Evolutionary conservation across 2,113 vertebrate species (phyloP), one percentile per base, ranked within the genome.

Genomic region (Plectropomus leopardus): DNA sequence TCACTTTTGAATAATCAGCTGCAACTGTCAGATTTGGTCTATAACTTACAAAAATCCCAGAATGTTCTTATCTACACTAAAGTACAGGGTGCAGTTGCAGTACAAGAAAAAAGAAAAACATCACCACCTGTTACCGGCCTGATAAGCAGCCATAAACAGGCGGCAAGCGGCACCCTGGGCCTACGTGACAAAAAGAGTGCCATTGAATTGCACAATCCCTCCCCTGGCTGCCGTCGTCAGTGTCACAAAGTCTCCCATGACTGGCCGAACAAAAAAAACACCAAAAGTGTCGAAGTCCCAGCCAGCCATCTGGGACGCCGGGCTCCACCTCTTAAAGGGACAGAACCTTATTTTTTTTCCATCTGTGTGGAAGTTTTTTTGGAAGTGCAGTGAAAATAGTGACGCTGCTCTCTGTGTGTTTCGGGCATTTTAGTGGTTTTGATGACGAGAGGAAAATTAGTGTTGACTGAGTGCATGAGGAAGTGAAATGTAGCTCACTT

Each of bases 91-190:
- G 32, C 28, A 44, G 32, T 8, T 45, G 11, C 21, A 2, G n/a
- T 13, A 24, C n/a, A 44, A 23, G 17, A 67, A 40, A 32, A 82
- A 55, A 65, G 45, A 80, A 68, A 67, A 82, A 64, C 82, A 72
- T 1, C 63, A 80, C 23, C 66, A 82, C 78, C 85, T 91, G 86
- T 79, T 87, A 15, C 26, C 63, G 78, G 45, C 50, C 86, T 87
- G 90, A 93, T 93, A 92, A 93, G 82, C 53, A 58, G 84, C 72
- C 69, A 90, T 92, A 89, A 92, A 92, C 82, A 75, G 78, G 69
- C 75, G 16, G 84, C 71, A 68, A 17, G 21, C 17, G 15, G 30
- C 63, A 17, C 53, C 54, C 55, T 10, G 42, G 61, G 86, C 55
- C 84, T 92, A 94, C 85, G 91, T 94, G 94, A 94, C 91, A 69